Evolutionary conservation across 2,797 vertebrate genomes (phyloP), one percentile per base, ranked within the genome.

Genomic region (Alauda arvensis): DNA sequence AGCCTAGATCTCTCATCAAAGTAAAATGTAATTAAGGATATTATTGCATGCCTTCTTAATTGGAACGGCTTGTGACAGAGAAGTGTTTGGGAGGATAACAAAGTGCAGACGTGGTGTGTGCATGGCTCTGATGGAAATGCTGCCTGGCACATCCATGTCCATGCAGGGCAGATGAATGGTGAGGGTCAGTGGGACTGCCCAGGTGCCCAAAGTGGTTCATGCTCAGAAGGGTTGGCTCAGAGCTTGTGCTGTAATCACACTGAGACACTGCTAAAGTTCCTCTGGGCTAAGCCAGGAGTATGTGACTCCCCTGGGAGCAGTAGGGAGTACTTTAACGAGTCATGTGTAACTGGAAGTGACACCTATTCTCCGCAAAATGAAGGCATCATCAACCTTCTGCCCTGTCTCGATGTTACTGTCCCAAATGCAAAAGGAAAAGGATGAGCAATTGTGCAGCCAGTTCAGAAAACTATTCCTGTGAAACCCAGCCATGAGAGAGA

Each of bases 1-100:
- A 55, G 88, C 88, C 91, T 94, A 91, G 91, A 95, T 94, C 93
- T 91, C 88, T 88, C 92, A 94, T 95, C 93, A 95, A 95, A 95
- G 92, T 28, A 56, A 94, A 92, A 74, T 31, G 26, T 93, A 94
- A 95, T 95, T 94, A 94, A 52, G 72, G 59, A 18, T 92, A 92
- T 94, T 94, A 94, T 25, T 91, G 72, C 91, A 75, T 95, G 76
- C 93, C 84, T 94, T 75, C 86, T 93, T 94, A 95, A 95, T 94
- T 95, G 89, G 76, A 94, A 62, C 62, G 48, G 91, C 86, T 93
- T 94, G 93, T 92, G 92, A 93, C 92, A 77, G 81, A 88, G 87
- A 53, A 75, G 57, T 77, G 15, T 89, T 89, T 89, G 88, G 81
- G 91, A 84, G 69, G 81, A 55, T 94, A 91, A 84, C 81, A 66